Percentiles rank a stretch among this genome's conserved stretches.
Conservation (phyloP, 1,140 invertebrate species). For the Anastrepha obliqua region DNA sequence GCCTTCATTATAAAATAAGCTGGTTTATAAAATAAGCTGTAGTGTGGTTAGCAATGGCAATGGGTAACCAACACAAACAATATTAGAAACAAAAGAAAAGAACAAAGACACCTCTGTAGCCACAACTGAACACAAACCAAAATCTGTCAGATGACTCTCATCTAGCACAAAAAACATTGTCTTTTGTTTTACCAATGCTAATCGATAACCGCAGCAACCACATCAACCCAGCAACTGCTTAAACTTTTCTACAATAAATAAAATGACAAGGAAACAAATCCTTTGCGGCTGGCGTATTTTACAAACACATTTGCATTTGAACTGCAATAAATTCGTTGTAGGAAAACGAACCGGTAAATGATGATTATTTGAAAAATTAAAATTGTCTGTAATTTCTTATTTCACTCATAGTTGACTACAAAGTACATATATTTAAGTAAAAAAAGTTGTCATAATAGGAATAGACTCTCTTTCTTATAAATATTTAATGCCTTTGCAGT, state of each 20-base stretch:
- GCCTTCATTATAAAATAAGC: too few relatives aligned
- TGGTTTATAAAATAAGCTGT: too few relatives aligned
- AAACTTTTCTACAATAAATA: neutral
- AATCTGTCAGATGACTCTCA: neutral
- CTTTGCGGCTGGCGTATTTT: neutral
- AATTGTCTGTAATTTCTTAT: too few relatives aligned
- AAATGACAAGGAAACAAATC: neutral
- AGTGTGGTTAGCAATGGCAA: too few relatives aligned
- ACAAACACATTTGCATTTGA: neutral
- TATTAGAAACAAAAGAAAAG: neutral
- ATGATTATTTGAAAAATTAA: too few relatives aligned
- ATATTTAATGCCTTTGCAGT: neutral
- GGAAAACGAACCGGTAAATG: too few relatives aligned
- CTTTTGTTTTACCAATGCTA: neutral
- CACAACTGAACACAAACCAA: neutral
- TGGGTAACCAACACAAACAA: too few relatives aligned
- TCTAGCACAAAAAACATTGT: neutral
- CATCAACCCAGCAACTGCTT: neutral
- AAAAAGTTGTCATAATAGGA: too few relatives aligned
- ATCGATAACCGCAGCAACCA: neutral
- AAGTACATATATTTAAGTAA: too few relatives aligned
- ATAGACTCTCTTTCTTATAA: neutral
- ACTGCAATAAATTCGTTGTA: too few relatives aligned
- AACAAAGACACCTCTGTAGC: neutral
- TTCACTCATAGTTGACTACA: too few relatives aligned